Evolutionary conservation across 2,113 vertebrate species (phyloP).

Genomic region (Mormyrus lacerda): DNA sequence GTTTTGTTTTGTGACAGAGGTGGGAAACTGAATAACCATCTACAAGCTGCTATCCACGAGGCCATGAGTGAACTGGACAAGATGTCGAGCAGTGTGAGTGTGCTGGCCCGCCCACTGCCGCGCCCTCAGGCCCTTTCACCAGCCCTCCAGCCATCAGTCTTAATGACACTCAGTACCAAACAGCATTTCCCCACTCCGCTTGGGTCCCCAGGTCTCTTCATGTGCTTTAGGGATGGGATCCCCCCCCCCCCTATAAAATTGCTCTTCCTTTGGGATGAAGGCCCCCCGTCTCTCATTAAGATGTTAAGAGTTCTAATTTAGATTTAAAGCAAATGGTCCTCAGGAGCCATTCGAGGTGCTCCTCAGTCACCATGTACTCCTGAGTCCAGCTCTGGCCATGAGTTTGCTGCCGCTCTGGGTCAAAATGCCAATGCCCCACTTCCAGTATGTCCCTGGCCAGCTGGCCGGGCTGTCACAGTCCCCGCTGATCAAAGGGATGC

Average conservation of each 20-base stretch:
- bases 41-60: slow-evolving; percentile 99
- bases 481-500: neutral
- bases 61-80: slow-evolving; percentile 97
- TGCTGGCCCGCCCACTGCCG: neutral
- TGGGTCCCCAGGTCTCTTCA: neutral
- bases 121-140: neutral
- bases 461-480: neutral
- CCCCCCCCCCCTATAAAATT: neutral
- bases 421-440: neutral
- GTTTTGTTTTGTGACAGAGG: slow-evolving; percentile 60
- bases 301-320: neutral
- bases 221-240: neutral
- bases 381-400: neutral
- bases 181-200: neutral
- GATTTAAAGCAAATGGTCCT: neutral
- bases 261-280: neutral
- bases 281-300: neutral
- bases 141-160: neutral
- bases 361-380: neutral
- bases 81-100: slow-evolving; percentile 94
- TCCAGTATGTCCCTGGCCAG: neutral
- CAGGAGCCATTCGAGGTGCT: neutral
- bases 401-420: neutral
- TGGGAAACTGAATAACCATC: slow-evolving; percentile 94
- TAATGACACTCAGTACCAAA: neutral